Base-by-base conservation (phyloP, 2,888 invertebrate species). In the Scrobipalpa costella region DNA sequence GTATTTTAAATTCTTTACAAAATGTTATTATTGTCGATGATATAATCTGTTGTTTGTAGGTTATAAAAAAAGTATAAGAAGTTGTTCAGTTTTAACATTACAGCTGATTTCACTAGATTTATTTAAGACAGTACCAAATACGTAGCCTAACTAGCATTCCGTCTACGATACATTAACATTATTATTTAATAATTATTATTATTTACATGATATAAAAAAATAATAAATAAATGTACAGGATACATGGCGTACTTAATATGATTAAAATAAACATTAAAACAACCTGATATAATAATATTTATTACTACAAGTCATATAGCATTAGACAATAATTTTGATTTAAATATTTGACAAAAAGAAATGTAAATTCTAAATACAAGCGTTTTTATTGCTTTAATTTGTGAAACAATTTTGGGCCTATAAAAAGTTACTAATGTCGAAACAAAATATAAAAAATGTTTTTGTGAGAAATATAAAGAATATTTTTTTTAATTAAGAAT, bases 121-220 rank as follows among this genome's bases (percentile, higher is more conserved):
- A 9, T n/a, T 0, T 15, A 44, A 15, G n/a, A 44, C 1, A 44
- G 44, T 44, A 44, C 44, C 44, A 44, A 44, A 44, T 44, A 44
- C 44, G 44, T n/a, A 7, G 3, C 44, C 40, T 40, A 40, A 44
- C n/a, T 44, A 44, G n/a, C 6, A 44, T 44, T 44, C n/a, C n/a
- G 5, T 15, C n/a, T 44, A 44, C 44, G 15, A 15, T 15, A 44
- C 44, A 44, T 7, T 55, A 21, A n/a, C n/a, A 34, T 34, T 27
- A 55, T 34, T 57, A 57, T 15, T 57, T 57, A 57, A 57, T 57
- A 57, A 57, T 57, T 15, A 57, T 33, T 57, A 27, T 57, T 57
- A 27, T 27, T 33, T 27, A 57, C 57, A 27, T 9, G 27, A 34
- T 34, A 21, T 27, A n/a, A 15, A 34, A 50, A 44, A 44, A 15